Evolutionary conservation across 2,888 invertebrate species (phyloP).

Genomic region (Bhutanitis thaidina): DNA sequence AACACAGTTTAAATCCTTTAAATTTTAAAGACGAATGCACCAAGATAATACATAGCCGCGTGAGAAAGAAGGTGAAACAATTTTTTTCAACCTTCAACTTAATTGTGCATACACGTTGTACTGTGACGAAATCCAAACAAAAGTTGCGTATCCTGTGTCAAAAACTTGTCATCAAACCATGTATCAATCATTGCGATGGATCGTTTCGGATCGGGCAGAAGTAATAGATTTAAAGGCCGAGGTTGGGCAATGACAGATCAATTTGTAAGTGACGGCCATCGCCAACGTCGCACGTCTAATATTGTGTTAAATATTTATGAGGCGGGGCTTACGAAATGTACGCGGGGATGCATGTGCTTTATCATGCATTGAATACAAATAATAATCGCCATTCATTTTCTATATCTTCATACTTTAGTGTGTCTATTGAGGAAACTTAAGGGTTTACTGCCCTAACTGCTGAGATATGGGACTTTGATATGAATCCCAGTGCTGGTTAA

Average conservation of each 20-base stretch:
- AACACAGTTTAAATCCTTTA: not conserved
- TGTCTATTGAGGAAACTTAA: too few species aligned
- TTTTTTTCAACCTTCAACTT: not conserved
- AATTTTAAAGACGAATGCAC: conserved; percentile 10
- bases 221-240: conserved; percentile 38
- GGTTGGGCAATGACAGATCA: conserved; percentile 34
- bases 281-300: conserved; percentile 3
- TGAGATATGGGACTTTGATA: too few species aligned
- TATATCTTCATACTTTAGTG: not conserved
- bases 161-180: conserved; percentile 18
- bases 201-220: conserved; percentile 28
- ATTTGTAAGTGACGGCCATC: conserved; percentile 27
- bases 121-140: not conserved
- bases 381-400: conserved; percentile 14
- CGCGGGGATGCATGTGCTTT: too few species aligned
- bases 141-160: conserved; percentile 8
- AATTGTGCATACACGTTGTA: conserved; percentile 7
- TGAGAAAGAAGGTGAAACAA: not conserved
- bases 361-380: conserved; percentile 19
- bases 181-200: conserved; percentile 40
- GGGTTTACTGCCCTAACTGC: too few species aligned
- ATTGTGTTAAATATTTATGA: conserved; percentile 17
- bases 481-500: too few species aligned
- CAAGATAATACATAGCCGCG: not conserved
- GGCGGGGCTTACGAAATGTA: not conserved